These are phyloP conservation scores for Agriopis aurantiaria DNA, from an alignment of 2,888 invertebrate genomes.

Conservation along the genomic window DNA sequence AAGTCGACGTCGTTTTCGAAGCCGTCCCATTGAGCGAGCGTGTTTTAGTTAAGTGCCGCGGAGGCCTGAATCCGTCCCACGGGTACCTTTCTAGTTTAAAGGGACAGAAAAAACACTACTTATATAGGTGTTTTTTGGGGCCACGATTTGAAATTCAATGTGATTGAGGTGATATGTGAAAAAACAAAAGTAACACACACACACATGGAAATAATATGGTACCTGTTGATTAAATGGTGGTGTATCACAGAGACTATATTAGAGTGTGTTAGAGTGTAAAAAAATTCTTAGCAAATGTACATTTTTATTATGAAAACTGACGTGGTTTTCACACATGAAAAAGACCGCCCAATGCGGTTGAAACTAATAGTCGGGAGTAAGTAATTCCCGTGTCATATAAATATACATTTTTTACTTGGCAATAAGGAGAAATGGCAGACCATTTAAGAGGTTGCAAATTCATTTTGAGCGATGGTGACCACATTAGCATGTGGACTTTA, in stretches of 20 bases:
- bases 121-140: constrained; percentile 33
- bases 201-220: background rate
- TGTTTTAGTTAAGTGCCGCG: constrained; percentile 63
- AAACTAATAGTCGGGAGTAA: too few species aligned
- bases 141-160: constrained; percentile 29
- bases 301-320: too few species aligned
- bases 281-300: too few species aligned
- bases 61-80: constrained; percentile 47
- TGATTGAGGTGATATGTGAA: constrained; percentile 7
- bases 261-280: too few species aligned
- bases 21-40: constrained; percentile 57
- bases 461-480: too few species aligned
- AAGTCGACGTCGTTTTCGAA: constrained; percentile 57
- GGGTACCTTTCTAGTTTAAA: constrained; percentile 44
- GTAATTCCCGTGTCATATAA: background rate
- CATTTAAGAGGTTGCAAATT: too few species aligned
- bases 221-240: background rate
- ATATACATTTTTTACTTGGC: background rate
- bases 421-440: too few species aligned
- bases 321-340: too few species aligned
- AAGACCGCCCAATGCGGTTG: too few species aligned
- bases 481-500: too few species aligned
- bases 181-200: background rate
- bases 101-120: constrained; percentile 44
- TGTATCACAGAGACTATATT: background rate